Evolutionary conservation across 64 coral and sea anemone species (phyloP).

Genomic region (Stichodactyla mertensii): DNA sequence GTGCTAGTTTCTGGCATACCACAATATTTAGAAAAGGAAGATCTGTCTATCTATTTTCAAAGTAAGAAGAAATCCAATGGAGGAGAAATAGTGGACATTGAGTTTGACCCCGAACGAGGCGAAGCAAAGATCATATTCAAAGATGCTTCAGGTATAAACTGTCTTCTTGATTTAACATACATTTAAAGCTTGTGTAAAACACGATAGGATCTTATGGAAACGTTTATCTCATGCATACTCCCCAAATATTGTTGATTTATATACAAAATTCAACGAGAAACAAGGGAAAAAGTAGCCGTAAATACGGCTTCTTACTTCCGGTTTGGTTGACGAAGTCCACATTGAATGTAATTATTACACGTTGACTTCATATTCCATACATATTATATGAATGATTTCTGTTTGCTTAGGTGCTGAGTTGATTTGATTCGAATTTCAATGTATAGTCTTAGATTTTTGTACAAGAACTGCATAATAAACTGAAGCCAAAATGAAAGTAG

Average conservation of each 20-base stretch:
- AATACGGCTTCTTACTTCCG: background rate
- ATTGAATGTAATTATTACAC: background rate
- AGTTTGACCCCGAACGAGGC: background rate
- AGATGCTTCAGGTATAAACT: background rate
- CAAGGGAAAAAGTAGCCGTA: too few relatives aligned
- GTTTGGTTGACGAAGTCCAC: background rate
- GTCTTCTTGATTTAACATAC: background rate
- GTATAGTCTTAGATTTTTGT: background rate
- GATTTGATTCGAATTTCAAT: too few relatives aligned
- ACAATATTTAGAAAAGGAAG: background rate
- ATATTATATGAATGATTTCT: too few relatives aligned
- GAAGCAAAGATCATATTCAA: background rate
- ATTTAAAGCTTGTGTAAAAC: background rate
- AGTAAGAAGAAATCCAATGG: constrained; percentile 28
- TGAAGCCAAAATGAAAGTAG: background rate
- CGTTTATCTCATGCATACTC: too few relatives aligned
- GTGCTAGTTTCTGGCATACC: background rate
- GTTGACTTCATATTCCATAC: background rate
- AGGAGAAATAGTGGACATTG: constrained; percentile 29
- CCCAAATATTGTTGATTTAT: too few relatives aligned
- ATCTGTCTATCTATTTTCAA: constrained; percentile 37
- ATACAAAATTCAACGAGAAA: too few relatives aligned
- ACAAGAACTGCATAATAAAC: background rate
- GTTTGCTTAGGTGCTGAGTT: too few relatives aligned
- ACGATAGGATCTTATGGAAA: background rate